Evolutionary conservation across 2,113 vertebrate species (phyloP).

Genomic region (Hassar affinis): DNA sequence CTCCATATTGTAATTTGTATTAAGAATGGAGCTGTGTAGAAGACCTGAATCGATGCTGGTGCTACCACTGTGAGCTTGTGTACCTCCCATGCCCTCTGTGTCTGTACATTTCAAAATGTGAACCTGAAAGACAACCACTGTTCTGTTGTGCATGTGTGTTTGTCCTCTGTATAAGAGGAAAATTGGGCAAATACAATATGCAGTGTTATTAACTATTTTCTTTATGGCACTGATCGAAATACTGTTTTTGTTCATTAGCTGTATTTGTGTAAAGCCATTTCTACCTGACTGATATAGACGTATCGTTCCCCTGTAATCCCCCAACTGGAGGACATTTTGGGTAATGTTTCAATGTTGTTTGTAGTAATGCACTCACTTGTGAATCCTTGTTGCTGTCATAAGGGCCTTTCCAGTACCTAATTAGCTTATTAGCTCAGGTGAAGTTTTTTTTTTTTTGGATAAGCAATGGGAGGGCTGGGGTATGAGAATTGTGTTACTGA

Average conservation of each 20-base stretch:
- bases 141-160: slow-evolving; percentile 22
- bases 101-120: slow-evolving; percentile 50
- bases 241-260: slow-evolving; percentile 8
- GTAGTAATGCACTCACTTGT: not conserved
- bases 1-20: not conserved
- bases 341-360: not conserved
- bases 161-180: not conserved
- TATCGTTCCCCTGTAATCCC: not conserved
- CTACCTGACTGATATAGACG: slow-evolving; percentile 12
- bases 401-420: not conserved
- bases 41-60: not conserved
- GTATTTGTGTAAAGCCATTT: slow-evolving; percentile 27
- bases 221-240: slow-evolving; percentile 23
- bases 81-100: slow-evolving; percentile 18
- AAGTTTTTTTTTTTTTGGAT: not conserved
- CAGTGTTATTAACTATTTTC: slow-evolving; percentile 2
- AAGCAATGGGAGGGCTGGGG: not conserved
- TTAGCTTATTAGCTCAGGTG: slow-evolving; percentile 19
- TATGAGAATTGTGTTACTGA: not conserved
- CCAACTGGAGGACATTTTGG: not conserved
- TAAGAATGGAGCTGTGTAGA: not conserved
- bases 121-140: slow-evolving; percentile 28
- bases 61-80: slow-evolving; percentile 41
- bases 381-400: not conserved
- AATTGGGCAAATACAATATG: not conserved